A percentile compares a stretch with the other conserved stretches of the same genome.
phyloP scores from a whole-genome alignment of 2,797 vertebrate species.

The Darevskia nairensis region DNA sequence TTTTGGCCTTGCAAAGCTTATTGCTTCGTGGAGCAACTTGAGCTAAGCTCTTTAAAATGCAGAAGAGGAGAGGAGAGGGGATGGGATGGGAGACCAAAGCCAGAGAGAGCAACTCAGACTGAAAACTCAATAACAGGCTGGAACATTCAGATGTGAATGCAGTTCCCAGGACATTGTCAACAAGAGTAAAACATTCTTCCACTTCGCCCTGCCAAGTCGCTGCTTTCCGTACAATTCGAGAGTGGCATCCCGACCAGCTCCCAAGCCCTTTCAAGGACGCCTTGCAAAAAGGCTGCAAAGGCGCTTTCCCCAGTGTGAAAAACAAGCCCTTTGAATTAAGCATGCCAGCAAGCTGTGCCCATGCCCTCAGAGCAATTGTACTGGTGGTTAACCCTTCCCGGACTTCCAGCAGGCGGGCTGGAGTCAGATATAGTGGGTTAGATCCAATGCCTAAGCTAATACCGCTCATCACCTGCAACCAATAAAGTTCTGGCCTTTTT shows the following conservation, averaged over 20 bases:
- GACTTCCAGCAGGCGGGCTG: too few relatives aligned
- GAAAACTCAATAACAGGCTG: slow-evolving; percentile 31
- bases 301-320: slow-evolving; percentile 37
- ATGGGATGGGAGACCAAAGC: slow-evolving; percentile 29
- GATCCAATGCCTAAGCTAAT: too few relatives aligned
- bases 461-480: too few relatives aligned
- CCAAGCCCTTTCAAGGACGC: slow-evolving; percentile 50
- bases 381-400: too few relatives aligned
- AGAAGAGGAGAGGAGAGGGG: slow-evolving; percentile 3
- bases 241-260: slow-evolving; percentile 22
- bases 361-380: too few relatives aligned
- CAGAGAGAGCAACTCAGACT: slow-evolving; percentile 43
- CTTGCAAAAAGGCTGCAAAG: slow-evolving; percentile 6
- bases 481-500: too few relatives aligned
- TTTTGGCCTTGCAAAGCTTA: neutral
- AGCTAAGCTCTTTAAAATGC: slow-evolving; percentile 48
- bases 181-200: slow-evolving; percentile 30
- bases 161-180: slow-evolving; percentile 7
- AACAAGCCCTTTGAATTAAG: slow-evolving; percentile 44
- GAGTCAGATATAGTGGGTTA: too few relatives aligned
- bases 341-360: slow-evolving; percentile 2
- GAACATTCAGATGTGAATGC: slow-evolving; percentile 39
- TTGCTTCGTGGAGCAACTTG: neutral
- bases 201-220: slow-evolving; percentile 31
- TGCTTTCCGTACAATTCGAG: neutral